phyloP scores from a whole-genome alignment of 1,140 invertebrate species.

The Dreissena polymorpha region DNA sequence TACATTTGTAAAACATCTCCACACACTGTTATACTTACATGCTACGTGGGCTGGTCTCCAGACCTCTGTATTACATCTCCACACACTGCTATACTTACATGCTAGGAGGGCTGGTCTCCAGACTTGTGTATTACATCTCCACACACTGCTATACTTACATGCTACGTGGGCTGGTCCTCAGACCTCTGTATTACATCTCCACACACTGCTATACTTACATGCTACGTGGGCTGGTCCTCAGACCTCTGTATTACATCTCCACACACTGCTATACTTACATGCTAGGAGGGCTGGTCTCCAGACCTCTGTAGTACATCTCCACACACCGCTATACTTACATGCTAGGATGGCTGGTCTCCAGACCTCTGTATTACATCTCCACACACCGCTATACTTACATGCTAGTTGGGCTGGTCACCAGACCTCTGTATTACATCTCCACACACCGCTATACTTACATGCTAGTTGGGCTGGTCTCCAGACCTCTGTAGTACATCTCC shows the following conservation, averaged over 20 bases:
- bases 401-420: slow-evolving; percentile 53
- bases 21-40: no score
- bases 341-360: slow-evolving; percentile 54
- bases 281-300: slow-evolving; percentile 54
- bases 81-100: no score
- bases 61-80: slow-evolving; percentile 64
- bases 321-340: no score
- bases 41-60: slow-evolving; percentile 53
- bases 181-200: slow-evolving; percentile 64
- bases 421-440: slow-evolving; percentile 64
- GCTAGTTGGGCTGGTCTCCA: slow-evolving; percentile 53
- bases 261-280: no score
- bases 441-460: no score
- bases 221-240: slow-evolving; percentile 53
- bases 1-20: slow-evolving; percentile 63
- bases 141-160: no score
- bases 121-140: slow-evolving; percentile 63
- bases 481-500: slow-evolving; percentile 64
- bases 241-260: slow-evolving; percentile 64
- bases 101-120: slow-evolving; percentile 54
- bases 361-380: slow-evolving; percentile 64
- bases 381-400: no score
- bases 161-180: slow-evolving; percentile 53
- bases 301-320: slow-evolving; percentile 64
- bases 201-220: no score